Base-by-base conservation (phyloP, 1,140 invertebrate genomes). In the Zophobas morio region DNA sequence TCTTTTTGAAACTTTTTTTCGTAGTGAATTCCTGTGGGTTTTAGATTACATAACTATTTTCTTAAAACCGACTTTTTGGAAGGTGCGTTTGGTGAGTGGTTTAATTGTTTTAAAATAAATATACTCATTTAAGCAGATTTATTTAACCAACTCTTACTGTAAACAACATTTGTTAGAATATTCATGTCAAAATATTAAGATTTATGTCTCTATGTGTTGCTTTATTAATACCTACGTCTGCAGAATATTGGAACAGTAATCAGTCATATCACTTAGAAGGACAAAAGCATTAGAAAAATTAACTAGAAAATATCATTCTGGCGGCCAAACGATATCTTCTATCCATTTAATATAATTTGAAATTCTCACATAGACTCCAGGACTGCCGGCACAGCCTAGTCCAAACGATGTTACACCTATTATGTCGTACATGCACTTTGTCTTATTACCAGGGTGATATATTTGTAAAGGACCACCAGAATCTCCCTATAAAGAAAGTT, bases 281-380 rank as follows among this genome's bases (percentile, higher is more conserved):
- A 20, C 20, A 20, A 20, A 20, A 20, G 20, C 42, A 46, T 8
- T 4, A 46, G 3, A 46, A 4, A 20, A 20, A 20, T 20, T 20
- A 20, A 20, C 20, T 20, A 20, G 6, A 51, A 51, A 20, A 60
- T 33, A 51, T 57, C 60, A 20, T 20, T 20, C 20, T 20, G 57
- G 6, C 3, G 80, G 77, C 80, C 80, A 81, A 20, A 81, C 80
- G 53, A 79, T 82, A 5, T 75, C 80, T 78, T 90, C 88, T 73
- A 92, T 89, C 91, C 90, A 92, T 2, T 87, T 80, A 0, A 90
- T 42, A 77, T 90, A 92, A 60, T 88, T 51, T 3, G 86, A 87
- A 1, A 92, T 88, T 74, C 88, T 86, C 6, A 90, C 90, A 80
- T 92, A 92, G 2, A 92, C 84, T 2, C 88, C 89, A 4, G 90